Evolutionary conservation across 2,888 invertebrate genomes (phyloP), one percentile per base, ranked within the genome.

Genomic region (Dusona sp.): DNA sequence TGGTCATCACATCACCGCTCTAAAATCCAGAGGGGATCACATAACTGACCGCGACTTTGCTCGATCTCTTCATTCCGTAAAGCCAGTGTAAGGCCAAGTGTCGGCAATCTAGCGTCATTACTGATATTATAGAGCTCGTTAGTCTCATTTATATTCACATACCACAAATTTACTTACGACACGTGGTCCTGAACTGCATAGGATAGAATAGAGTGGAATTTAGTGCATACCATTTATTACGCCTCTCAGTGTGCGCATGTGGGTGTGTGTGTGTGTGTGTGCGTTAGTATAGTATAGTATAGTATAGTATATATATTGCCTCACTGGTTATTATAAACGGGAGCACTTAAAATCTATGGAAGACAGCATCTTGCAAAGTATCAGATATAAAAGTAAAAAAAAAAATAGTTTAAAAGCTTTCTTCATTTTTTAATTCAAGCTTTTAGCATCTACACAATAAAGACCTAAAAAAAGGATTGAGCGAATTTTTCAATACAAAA

Each of bases 141-240:
- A 94, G 93, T 93, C 93, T 93, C 93, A 92, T 94, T 94, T 93
- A 93, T 93, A 93, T 93, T 93, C 94, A 92, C 92, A 90, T 88
- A 89, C 84, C 87, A 85, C n/a, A 42, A 74, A 54, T 74, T 57
- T 74, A 57, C 54, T 57, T 57, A 33, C 74, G 57, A 57, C 38
- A 73, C 68, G 68, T 45, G 45, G 25, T 45, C 45, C 45, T 19
- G 25, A 22, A 7, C 22, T 42, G n/a, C 67, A 22, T 42, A 42
- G 42, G 61, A 61, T 61, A 29, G 61, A 29, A 61, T 16, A 13
- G 61, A 13, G 29, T 61, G 61, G 61, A 61, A 61, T 61, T 61
- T 61, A 61, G 61, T 61, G 61, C 61, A 29, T 16, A 16, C 29
- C 6, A 61, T 61, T 61, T 29, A 61, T 61, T 29, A 61, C 29